Conservation (phyloP, 37 sponge, comb jelly and placozoan species). For the Hexactinellida sp. region DNA sequence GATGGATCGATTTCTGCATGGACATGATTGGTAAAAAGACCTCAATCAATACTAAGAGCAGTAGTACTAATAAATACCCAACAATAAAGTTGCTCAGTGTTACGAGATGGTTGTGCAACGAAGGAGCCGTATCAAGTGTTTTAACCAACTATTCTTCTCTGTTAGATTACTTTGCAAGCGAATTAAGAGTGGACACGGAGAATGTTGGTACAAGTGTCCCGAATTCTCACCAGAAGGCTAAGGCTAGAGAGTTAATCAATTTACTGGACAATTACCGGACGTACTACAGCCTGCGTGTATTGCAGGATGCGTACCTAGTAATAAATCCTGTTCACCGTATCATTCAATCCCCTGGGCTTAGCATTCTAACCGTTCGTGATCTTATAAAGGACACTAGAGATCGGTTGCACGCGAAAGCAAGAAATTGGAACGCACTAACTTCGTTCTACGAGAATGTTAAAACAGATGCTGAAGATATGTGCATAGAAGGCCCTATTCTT, state of each 20-base stretch:
- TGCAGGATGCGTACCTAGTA: not conserved
- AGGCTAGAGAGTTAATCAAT: not conserved
- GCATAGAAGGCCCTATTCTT: not conserved
- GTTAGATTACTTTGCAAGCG: not conserved
- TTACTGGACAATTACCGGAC: not conserved
- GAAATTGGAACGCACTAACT: not conserved
- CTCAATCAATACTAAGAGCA: not conserved
- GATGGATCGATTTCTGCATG: not conserved
- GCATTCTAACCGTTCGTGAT: not conserved
- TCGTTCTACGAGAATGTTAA: not conserved
- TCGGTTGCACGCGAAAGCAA: not conserved
- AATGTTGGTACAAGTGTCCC: not conserved
- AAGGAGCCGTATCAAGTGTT: not conserved
- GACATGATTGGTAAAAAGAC: not conserved
- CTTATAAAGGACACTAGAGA: not conserved
- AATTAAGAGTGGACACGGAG: not conserved
- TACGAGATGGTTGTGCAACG: slow-evolving; percentile 15
- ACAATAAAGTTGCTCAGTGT: not conserved
- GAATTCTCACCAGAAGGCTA: not conserved
- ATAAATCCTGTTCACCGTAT: slow-evolving; percentile 7
- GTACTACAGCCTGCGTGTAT: slow-evolving; percentile 7
- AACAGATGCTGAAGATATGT: not conserved
- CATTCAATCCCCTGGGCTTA: not conserved
- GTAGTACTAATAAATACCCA: not conserved
- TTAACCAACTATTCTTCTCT: not conserved